Percentiles rank a stretch among this genome's conserved stretches.
Conservation (phyloP, 2,797 vertebrate genomes). For the Enteromius paludinosus region DNA sequence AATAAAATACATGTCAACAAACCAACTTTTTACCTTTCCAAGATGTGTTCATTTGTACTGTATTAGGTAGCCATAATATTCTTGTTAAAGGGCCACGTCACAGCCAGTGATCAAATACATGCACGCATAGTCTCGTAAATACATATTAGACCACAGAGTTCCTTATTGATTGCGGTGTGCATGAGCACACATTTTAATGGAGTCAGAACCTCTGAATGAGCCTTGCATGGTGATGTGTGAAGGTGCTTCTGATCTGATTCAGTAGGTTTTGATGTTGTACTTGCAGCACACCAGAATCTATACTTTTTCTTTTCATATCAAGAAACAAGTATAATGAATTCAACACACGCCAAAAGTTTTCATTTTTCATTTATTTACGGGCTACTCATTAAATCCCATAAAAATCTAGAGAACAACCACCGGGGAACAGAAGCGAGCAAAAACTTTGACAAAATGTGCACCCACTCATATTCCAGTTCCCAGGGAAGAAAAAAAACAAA, state of each 20-base stretch:
- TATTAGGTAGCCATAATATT: neutral
- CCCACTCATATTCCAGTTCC: neutral
- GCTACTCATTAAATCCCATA: neutral
- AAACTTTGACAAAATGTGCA: neutral
- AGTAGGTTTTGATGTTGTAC: neutral
- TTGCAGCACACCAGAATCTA: neutral
- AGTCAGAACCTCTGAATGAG: slow-evolving; percentile 13
- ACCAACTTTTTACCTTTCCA: neutral
- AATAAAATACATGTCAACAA: neutral
- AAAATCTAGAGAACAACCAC: neutral
- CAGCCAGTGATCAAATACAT: neutral
- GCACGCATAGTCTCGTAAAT: slow-evolving; percentile 3
- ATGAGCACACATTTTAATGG: slow-evolving; percentile 37
- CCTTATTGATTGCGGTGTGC: slow-evolving; percentile 8
- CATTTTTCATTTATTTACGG: neutral
- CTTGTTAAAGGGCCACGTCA: neutral
- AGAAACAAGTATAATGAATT: neutral
- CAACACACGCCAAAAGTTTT: neutral
- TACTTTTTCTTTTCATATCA: neutral
- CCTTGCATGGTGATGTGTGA: slow-evolving; percentile 3
- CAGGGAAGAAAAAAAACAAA: neutral
- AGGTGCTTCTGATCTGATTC: slow-evolving; percentile 2
- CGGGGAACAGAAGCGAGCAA: too few species aligned
- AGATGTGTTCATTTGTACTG: neutral
- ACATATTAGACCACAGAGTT: neutral